These are phyloP conservation scores for Pomacea maculata DNA, from an alignment of 1,140 invertebrate species.

Conservation along the genomic window DNA sequence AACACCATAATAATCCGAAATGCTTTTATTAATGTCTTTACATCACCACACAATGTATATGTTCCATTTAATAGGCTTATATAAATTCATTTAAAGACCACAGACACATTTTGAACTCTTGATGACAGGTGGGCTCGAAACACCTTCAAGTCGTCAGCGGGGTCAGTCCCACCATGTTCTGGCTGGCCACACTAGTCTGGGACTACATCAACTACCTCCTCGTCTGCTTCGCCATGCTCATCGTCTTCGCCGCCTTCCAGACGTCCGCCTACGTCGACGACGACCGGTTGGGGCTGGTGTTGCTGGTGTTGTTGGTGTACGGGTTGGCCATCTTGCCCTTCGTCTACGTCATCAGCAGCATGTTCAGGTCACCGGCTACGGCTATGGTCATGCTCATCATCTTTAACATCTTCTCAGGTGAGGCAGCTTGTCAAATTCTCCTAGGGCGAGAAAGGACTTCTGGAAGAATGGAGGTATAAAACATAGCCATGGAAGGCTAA, in stretches of 20 bases:
- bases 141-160: conserved; percentile 61
- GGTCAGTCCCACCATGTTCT: conserved; percentile 76
- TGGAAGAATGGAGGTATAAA: too few species aligned
- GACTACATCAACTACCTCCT: conserved; percentile 69
- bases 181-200: conserved; percentile 77
- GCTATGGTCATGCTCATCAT: conserved; percentile 58
- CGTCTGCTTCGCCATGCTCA: conserved; percentile 43
- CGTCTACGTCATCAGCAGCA: conserved; percentile 55
- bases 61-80: too few species aligned
- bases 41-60: too few species aligned
- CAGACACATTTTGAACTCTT: too few species aligned
- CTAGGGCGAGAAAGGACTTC: too few species aligned
- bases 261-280: conserved; percentile 66
- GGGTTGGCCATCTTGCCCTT: conserved; percentile 56
- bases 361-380: conserved; percentile 55
- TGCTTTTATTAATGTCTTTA: too few species aligned
- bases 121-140: conserved; percentile 41
- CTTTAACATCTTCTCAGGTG: conserved; percentile 17
- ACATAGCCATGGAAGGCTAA: too few species aligned
- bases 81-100: too few species aligned
- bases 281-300: conserved; percentile 65
- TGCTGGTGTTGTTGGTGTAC: conserved; percentile 65
- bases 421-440: neutral
- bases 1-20: too few species aligned
- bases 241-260: conserved; percentile 48